phyloP scores from a whole-genome alignment of 2,797 vertebrate species.

The Lindbergichthys nudifrons region DNA sequence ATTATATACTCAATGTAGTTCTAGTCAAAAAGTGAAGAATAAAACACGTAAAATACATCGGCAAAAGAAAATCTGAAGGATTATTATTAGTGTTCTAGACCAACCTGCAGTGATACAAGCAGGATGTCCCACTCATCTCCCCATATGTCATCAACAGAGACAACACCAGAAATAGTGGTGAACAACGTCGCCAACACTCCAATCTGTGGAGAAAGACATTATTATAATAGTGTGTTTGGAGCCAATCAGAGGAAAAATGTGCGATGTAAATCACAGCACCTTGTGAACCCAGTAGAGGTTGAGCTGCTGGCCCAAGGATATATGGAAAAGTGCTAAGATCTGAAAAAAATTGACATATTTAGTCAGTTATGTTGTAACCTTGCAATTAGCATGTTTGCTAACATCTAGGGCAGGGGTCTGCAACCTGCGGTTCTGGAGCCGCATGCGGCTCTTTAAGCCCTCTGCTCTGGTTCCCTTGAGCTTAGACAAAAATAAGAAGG shows the following conservation, averaged over 20 bases:
- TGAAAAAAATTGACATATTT: slow-evolving; percentile 40
- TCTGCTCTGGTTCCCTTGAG: too few species aligned
- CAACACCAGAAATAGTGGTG: slow-evolving; percentile 88
- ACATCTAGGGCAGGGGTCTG: neutral
- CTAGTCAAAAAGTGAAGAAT: neutral
- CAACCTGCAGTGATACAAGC: slow-evolving; percentile 92
- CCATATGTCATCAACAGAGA: slow-evolving; percentile 92
- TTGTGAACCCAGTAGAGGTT: slow-evolving; percentile 88
- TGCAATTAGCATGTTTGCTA: neutral
- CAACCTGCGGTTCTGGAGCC: too few species aligned
- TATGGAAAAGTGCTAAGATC: slow-evolving; percentile 85
- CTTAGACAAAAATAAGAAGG: too few species aligned
- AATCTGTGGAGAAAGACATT: slow-evolving; percentile 80
- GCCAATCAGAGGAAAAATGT: neutral
- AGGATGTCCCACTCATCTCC: slow-evolving; percentile 93
- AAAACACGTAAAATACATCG: neutral
- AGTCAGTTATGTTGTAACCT: neutral
- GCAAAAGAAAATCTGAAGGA: neutral
- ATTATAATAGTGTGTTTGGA: neutral
- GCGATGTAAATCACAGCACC: slow-evolving; percentile 60
- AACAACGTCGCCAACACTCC: slow-evolving; percentile 88
- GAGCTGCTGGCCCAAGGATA: slow-evolving; percentile 86
- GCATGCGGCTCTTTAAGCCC: too few species aligned
- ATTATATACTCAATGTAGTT: neutral
- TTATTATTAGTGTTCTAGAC: slow-evolving; percentile 18